Evolutionary conservation across 1,140 invertebrate species (phyloP).

Genomic region (Macrobrachium rosenbergii): DNA sequence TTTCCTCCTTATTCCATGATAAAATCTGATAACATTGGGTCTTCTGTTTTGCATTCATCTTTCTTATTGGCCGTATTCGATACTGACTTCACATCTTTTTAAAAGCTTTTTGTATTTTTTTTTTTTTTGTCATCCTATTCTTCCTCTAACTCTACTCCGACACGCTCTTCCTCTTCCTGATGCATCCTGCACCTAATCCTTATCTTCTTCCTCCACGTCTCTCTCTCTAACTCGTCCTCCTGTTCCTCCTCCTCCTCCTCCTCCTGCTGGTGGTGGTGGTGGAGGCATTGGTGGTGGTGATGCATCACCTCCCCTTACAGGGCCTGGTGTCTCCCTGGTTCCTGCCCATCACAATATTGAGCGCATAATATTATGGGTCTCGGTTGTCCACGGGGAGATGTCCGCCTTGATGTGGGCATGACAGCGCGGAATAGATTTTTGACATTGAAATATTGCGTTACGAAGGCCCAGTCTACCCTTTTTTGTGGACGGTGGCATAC

Average conservation of each 20-base stretch:
- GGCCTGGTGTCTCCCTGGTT: background rate
- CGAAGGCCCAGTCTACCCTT: background rate
- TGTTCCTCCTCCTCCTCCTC: background rate
- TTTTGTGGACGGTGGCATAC: background rate
- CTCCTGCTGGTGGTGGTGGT: background rate
- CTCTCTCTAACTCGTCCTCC: background rate
- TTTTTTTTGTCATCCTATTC: too few relatives aligned
- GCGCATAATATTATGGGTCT: constrained; percentile 54
- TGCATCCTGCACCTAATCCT: background rate
- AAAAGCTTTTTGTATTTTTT: too few relatives aligned
- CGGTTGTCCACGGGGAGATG: constrained; percentile 54
- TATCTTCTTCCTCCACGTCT: too few relatives aligned
- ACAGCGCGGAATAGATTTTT: constrained; percentile 62
- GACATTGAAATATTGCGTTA: constrained; percentile 61
- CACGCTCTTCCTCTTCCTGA: too few relatives aligned
- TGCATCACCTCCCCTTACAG: too few relatives aligned
- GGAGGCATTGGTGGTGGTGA: too few relatives aligned
- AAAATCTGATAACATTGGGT: too few relatives aligned
- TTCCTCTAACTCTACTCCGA: background rate
- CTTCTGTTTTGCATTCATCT: too few relatives aligned
- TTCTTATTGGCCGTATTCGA: too few relatives aligned
- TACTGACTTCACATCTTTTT: too few relatives aligned
- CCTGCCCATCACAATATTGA: constrained; percentile 63
- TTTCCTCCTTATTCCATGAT: too few relatives aligned
- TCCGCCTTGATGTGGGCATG: constrained; percentile 40